Conservation (phyloP, 2,113 vertebrate genomes). For the Ondatra zibethicus region DNA sequence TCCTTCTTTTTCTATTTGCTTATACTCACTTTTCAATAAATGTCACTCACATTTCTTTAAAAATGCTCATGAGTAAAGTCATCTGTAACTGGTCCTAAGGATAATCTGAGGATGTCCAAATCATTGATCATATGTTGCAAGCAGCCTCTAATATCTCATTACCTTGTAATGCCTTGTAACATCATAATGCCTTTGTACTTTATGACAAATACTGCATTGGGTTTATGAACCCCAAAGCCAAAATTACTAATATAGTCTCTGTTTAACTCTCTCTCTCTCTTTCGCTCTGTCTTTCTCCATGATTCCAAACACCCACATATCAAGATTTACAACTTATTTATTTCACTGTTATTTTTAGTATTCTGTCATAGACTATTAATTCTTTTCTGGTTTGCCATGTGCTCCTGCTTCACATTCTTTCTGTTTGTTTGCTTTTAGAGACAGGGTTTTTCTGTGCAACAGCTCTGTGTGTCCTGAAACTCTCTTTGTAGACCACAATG, state of each 20-base stretch:
- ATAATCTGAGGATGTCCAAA: not conserved
- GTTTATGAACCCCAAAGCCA: not conserved
- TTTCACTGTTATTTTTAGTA: not conserved
- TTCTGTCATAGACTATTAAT: not conserved
- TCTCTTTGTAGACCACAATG: not conserved
- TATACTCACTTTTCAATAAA: not conserved
- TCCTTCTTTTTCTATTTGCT: not conserved
- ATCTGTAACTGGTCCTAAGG: not conserved
- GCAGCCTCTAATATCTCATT: not conserved
- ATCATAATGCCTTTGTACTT: too few species aligned
- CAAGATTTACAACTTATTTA: not conserved
- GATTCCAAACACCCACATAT: not conserved
- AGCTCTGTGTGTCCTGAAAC: not conserved
- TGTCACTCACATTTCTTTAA: not conserved
- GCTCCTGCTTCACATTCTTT: not conserved
- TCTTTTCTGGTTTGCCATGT: not conserved
- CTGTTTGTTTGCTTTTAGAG: not conserved
- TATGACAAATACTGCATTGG: not conserved
- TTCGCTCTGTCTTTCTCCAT: too few species aligned
- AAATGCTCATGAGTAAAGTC: not conserved
- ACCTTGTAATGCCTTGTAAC: not conserved
- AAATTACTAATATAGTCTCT: not conserved
- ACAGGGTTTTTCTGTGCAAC: not conserved
- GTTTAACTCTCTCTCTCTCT: not conserved
- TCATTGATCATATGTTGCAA: not conserved